These are phyloP conservation scores for Cyclura pinguis DNA, from an alignment of 2,797 vertebrate genomes.

Conservation along the genomic window DNA sequence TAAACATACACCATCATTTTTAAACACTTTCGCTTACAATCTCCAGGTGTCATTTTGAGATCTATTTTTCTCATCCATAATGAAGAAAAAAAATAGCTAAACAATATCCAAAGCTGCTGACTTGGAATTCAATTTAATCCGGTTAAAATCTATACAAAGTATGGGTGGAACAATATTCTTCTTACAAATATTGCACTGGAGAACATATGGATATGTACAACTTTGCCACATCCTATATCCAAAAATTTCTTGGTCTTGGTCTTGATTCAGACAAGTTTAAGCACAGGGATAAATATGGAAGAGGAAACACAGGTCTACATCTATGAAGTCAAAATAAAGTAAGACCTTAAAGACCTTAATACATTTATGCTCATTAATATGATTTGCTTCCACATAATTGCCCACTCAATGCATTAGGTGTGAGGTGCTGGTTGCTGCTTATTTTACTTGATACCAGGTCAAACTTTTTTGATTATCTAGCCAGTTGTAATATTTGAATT, in stretches of 20 bases:
- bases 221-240: conserved; percentile 40
- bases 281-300: neutral
- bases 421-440: neutral
- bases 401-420: neutral
- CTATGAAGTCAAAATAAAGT: neutral
- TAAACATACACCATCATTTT: neutral
- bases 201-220: conserved; percentile 66
- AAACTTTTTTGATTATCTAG: neutral
- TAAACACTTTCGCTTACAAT: neutral
- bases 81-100: conserved; percentile 43
- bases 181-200: conserved; percentile 67
- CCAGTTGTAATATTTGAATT: neutral
- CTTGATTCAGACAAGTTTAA: neutral
- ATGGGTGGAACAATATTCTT: conserved; percentile 37
- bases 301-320: neutral
- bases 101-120: conserved; percentile 42
- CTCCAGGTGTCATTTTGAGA: neutral
- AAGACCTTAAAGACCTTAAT: neutral
- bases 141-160: conserved; percentile 75
- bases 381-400: neutral
- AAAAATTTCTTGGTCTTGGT: conserved; percentile 13
- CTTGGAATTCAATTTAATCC: conserved; percentile 73
- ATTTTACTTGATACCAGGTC: neutral
- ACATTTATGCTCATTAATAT: neutral
- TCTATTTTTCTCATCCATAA: neutral